Percentiles rank a stretch among this genome's conserved stretches.
Conservation (phyloP, 2,888 invertebrate genomes). For the Frankliniella fusca region DNA sequence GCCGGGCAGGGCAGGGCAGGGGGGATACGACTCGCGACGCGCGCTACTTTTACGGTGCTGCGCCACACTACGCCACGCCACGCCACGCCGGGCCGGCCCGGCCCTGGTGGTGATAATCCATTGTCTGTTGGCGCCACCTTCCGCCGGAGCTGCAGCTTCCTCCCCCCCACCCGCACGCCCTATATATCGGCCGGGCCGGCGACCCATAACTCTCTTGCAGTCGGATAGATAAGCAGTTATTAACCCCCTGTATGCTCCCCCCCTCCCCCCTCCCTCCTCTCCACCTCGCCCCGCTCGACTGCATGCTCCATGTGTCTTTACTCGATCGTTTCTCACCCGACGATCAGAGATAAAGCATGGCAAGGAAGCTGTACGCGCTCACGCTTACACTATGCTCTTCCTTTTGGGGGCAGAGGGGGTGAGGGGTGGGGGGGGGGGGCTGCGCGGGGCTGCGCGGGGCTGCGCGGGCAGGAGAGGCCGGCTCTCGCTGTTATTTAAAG, state of each 20-base stretch:
- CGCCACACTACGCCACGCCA: too few relatives aligned
- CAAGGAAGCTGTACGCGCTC: not conserved
- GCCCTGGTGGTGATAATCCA: not conserved
- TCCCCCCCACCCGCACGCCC: not conserved
- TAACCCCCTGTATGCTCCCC: not conserved
- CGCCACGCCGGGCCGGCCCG: not conserved
- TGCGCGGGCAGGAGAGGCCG: too few relatives aligned
- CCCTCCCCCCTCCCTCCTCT: too few relatives aligned
- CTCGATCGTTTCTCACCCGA: not conserved
- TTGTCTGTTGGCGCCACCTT: conserved; percentile 10
- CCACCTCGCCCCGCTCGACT: too few relatives aligned
- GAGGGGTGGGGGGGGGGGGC: too few relatives aligned
- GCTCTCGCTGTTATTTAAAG: too few relatives aligned
- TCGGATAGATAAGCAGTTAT: conserved; percentile 20
- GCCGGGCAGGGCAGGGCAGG: too few relatives aligned
- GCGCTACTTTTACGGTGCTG: too few relatives aligned
- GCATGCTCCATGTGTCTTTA: conserved; percentile 7
- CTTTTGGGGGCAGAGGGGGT: too few relatives aligned
- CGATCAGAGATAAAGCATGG: conserved; percentile 10
- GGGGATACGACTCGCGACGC: too few relatives aligned
- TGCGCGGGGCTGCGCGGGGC: too few relatives aligned
- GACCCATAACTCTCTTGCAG: conserved; percentile 6
- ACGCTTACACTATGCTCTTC: not conserved
- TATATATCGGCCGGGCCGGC: not conserved
- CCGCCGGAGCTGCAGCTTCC: not conserved